A percentile compares a stretch with the other conserved stretches of the same genome.
These are phyloP conservation scores for Ladona fulva DNA, from an alignment of 1,140 invertebrate genomes.

Conservation along the genomic window DNA sequence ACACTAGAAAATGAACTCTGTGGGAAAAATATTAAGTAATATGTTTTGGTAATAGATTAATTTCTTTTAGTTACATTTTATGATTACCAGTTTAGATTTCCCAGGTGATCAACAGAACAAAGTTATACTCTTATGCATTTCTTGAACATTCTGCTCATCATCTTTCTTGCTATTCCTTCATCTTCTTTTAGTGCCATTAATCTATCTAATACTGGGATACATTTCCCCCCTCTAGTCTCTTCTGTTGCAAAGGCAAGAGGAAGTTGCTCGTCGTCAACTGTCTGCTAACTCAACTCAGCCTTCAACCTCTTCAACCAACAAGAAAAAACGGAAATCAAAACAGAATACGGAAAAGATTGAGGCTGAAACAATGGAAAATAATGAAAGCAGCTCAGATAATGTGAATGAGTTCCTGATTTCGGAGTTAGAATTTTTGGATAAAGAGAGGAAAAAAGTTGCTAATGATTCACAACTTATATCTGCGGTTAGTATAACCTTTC, in stretches of 20 bases:
- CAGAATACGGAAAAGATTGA: neutral
- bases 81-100: too few relatives aligned
- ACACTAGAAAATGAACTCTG: too few relatives aligned
- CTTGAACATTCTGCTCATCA: too few relatives aligned
- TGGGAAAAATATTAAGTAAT: too few relatives aligned
- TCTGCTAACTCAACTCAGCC: neutral
- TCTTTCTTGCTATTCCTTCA: too few relatives aligned
- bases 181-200: too few relatives aligned
- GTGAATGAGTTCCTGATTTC: neutral
- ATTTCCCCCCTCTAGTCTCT: neutral
- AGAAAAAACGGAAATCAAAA: neutral
- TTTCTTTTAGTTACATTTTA: too few relatives aligned
- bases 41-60: too few relatives aligned
- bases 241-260: neutral
- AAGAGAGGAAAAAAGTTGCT: neutral
- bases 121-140: too few relatives aligned
- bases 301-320: neutral
- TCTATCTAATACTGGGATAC: too few relatives aligned
- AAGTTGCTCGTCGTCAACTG: neutral
- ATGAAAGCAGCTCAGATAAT: neutral
- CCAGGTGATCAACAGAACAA: too few relatives aligned
- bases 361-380: neutral
- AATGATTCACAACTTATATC: neutral
- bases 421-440: neutral
- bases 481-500: neutral